These are phyloP conservation scores for Ctenoplectra terminalis DNA, from an alignment of 1,140 invertebrate species.

Conservation along the genomic window DNA sequence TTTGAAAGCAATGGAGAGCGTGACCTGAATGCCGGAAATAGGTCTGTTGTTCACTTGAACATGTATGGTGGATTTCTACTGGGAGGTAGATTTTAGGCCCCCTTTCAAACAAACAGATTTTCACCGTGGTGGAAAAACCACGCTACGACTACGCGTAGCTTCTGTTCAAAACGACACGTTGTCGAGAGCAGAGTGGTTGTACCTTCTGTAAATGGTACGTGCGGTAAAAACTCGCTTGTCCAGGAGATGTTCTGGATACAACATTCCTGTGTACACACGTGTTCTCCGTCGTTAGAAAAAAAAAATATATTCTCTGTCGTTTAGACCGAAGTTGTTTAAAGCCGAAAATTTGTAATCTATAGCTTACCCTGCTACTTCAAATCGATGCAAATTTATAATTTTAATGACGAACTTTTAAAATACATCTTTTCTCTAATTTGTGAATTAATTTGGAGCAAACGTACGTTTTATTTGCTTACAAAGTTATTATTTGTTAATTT, in stretches of 20 bases:
- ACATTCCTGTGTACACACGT: neutral
- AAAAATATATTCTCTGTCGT: neutral
- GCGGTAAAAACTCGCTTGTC: constrained; percentile 25
- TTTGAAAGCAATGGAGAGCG: constrained; percentile 17
- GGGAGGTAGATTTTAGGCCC: constrained; percentile 12
- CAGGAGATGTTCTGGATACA: neutral
- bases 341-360: neutral
- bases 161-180: constrained; percentile 6
- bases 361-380: neutral
- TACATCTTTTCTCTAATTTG: neutral
- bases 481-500: neutral
- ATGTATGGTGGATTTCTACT: constrained; percentile 18
- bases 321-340: neutral
- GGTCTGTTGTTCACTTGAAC: constrained; percentile 36
- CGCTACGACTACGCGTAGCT: neutral
- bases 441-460: neutral
- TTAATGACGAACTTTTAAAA: neutral
- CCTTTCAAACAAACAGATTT: constrained; percentile 21
- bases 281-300: neutral
- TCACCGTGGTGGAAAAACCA: constrained; percentile 24
- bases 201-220: constrained; percentile 14
- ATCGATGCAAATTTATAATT: neutral
- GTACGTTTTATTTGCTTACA: neutral
- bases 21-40: constrained; percentile 21
- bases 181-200: neutral